Base-by-base conservation (phyloP, 2,113 vertebrate genomes). In the Gnathonemus longibarbis region DNA sequence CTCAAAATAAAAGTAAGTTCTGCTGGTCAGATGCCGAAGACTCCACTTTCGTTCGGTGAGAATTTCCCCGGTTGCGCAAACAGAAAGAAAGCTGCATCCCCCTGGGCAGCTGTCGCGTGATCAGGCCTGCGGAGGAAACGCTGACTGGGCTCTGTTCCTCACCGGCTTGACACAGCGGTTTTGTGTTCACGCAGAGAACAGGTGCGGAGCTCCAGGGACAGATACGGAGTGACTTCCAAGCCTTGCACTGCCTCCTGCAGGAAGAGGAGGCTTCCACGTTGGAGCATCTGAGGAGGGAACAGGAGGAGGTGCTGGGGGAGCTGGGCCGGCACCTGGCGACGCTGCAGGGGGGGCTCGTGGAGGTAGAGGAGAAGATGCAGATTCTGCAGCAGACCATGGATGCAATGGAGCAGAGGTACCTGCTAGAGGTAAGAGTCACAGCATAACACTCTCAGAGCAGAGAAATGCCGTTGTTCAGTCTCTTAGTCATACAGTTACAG, bases 231-330 rank as follows among this genome's bases (percentile, higher is more conserved):
- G 97, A 97, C 88, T 97, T 97, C 93, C 89, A 94, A 92, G 93
- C 24, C 24, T 94, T 98, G 89, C 96, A 96, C 93, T 94, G 95
- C 92, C 94, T 97, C 90, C 95, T 98, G 92, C 93, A 93, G 24
- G 94, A 96, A 3, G 95, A 97, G 85, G 97, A 98, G 95, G 90
- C 91, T 45, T 90, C 90, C 24, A 89, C 96, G 89, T 91, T 97
- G 94, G 94, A 95, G 91, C 94, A 96, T 90, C 92, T 97, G 13
- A 92, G 90, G 1, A 88, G 90, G 27, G 94, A 97, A 90, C 91
- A 96, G 91, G 93, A 94, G 56, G 94, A 93, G 86, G 90, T 91
- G 0, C 90, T 96, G 92, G 90, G 94, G 42, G 92, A 13, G 31
- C 94, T 97, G 90, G 93, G 91, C 3, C 80, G 89, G 45, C 95